These are phyloP conservation scores for Hipparchia sbordonii DNA, from an alignment of 2,888 invertebrate genomes.

Conservation along the genomic window DNA sequence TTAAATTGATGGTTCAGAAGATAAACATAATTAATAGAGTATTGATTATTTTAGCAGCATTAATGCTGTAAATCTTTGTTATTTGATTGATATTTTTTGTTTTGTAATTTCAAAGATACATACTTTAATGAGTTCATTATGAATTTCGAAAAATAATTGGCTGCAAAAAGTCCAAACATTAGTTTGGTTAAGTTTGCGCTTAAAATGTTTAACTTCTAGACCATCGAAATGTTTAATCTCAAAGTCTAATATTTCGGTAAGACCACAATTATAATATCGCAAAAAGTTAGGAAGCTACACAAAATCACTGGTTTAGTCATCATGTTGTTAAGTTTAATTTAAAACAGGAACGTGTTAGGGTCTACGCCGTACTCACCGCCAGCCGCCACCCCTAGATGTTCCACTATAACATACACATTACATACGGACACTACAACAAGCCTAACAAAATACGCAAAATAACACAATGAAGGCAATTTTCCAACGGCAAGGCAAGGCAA, in stretches of 20 bases:
- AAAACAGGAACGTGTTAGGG: slow-evolving; percentile 51
- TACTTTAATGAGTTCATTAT: too few relatives aligned
- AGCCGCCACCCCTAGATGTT: slow-evolving; percentile 50
- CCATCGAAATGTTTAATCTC: not conserved
- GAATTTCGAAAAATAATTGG: too few relatives aligned
- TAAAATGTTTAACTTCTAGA: too few relatives aligned
- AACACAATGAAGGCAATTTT: slow-evolving; percentile 72
- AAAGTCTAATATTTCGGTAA: slow-evolving; percentile 16
- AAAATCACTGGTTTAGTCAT: slow-evolving; percentile 55
- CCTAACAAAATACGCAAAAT: slow-evolving; percentile 76
- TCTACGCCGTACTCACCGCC: slow-evolving; percentile 70
- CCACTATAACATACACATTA: slow-evolving; percentile 63
- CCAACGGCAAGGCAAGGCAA: slow-evolving; percentile 69
- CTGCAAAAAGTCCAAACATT: too few relatives aligned
- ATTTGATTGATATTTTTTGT: too few relatives aligned
- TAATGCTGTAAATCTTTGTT: too few relatives aligned
- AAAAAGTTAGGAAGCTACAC: slow-evolving; percentile 66
- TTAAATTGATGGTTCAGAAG: too few relatives aligned
- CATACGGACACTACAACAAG: slow-evolving; percentile 75
- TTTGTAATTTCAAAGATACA: too few relatives aligned
- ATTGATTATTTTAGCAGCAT: too few relatives aligned
- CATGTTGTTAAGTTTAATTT: slow-evolving; percentile 46
- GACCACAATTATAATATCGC: slow-evolving; percentile 63
- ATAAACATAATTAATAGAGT: too few relatives aligned
- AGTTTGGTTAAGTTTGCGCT: too few relatives aligned